Evolutionary conservation across 2,797 vertebrate genomes (phyloP).

Genomic region (Xenops minutus): DNA sequence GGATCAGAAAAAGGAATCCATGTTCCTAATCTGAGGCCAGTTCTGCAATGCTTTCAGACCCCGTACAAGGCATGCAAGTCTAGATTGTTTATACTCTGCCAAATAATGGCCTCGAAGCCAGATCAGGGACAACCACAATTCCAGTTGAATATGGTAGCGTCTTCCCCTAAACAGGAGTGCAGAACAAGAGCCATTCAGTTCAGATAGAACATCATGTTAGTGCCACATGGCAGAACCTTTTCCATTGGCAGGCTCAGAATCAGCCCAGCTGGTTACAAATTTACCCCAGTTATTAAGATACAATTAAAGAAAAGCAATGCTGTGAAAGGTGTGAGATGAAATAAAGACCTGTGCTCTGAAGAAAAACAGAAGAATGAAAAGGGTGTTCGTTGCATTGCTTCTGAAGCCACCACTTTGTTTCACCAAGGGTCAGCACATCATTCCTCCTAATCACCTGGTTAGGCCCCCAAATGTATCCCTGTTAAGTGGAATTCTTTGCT

Average conservation of each 20-base stretch:
- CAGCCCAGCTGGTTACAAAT: rapidly evolving
- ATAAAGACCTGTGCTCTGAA: not conserved
- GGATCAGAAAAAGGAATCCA: not conserved
- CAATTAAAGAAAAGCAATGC: not conserved
- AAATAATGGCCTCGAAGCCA: not conserved
- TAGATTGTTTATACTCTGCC: not conserved
- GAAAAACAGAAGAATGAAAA: not conserved
- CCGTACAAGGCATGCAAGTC: not conserved
- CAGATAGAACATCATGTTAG: not conserved
- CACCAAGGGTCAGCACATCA: constrained; percentile 25
- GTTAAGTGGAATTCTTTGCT: constrained; percentile 59
- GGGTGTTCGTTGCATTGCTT: not conserved
- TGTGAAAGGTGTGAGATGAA: not conserved
- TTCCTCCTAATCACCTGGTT: constrained; percentile 48
- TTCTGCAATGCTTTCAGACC: not conserved
- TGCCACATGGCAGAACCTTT: not conserved
- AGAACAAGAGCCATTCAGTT: not conserved
- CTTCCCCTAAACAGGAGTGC: not conserved
- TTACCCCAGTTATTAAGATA: not conserved
- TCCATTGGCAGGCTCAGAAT: not conserved
- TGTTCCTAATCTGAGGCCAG: not conserved
- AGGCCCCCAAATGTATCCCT: constrained; percentile 3
- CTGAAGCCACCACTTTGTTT: not conserved
- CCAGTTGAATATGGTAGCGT: not conserved
- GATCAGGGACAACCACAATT: not conserved